Evolutionary conservation across 2,113 vertebrate genomes (phyloP).

Genomic region (Capreolus pygargus): DNA sequence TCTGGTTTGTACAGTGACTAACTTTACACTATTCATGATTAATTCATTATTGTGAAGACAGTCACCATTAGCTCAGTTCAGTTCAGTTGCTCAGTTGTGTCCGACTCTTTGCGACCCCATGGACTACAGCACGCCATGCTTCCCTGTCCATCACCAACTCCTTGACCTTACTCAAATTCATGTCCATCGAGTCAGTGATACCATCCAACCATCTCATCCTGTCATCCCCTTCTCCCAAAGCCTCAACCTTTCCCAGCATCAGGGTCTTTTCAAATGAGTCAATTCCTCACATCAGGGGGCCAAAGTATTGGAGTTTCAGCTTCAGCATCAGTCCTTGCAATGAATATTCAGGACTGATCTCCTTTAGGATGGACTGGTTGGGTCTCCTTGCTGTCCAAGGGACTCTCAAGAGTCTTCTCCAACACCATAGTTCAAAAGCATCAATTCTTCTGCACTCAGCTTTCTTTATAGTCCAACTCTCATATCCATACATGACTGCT

Average conservation of each 20-base stretch:
- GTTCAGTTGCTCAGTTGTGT: accelerated
- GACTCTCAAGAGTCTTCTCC: background rate
- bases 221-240: background rate
- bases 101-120: background rate
- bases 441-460: background rate
- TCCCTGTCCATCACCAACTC: background rate
- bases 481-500: background rate
- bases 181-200: background rate
- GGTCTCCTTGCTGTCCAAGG: background rate
- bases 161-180: background rate
- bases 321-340: background rate
- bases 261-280: background rate
- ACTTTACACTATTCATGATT: background rate
- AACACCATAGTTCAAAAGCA: background rate
- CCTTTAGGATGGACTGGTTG: background rate
- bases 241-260: background rate
- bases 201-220: background rate
- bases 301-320: background rate
- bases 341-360: background rate
- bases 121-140: background rate
- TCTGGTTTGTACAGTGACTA: background rate
- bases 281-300: background rate
- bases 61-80: background rate
- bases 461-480: background rate
- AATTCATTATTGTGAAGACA: background rate